These are phyloP conservation scores for Lates japonicus DNA, from an alignment of 2,797 vertebrate genomes.

Conservation along the genomic window DNA sequence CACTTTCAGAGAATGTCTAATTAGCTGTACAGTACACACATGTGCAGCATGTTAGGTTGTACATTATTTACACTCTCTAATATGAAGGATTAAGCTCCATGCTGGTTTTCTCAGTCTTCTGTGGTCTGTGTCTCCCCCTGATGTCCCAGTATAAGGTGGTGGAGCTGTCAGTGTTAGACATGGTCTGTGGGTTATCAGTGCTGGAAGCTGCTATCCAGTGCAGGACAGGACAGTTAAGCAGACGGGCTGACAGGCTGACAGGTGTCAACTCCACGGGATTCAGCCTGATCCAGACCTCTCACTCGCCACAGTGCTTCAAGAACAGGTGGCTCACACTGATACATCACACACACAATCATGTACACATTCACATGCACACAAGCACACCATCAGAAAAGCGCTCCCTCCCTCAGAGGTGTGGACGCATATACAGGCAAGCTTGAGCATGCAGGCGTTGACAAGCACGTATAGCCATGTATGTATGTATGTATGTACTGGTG, in stretches of 20 bases:
- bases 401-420: background rate
- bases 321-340: conserved; percentile 74
- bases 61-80: background rate
- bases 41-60: background rate
- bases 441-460: background rate
- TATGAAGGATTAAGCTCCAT: conserved; percentile 2
- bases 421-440: background rate
- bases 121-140: conserved; percentile 59
- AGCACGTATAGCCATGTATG: background rate
- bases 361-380: conserved; percentile 7
- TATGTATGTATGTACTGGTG: background rate
- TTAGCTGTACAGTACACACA: background rate
- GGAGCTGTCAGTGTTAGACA: conserved; percentile 64
- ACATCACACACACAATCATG: conserved; percentile 24
- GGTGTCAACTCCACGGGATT: conserved; percentile 68
- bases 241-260: conserved; percentile 71
- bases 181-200: conserved; percentile 58
- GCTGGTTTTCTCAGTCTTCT: conserved; percentile 5
- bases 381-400: background rate
- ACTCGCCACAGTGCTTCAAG: conserved; percentile 46
- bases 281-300: conserved; percentile 59
- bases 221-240: conserved; percentile 62
- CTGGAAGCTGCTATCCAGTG: conserved; percentile 54
- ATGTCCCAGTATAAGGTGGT: conserved; percentile 24
- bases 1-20: background rate